A percentile compares a stretch with the other conserved stretches of the same genome.
Conservation (phyloP, 2,113 vertebrate genomes). For the Camelus dromedarius region DNA sequence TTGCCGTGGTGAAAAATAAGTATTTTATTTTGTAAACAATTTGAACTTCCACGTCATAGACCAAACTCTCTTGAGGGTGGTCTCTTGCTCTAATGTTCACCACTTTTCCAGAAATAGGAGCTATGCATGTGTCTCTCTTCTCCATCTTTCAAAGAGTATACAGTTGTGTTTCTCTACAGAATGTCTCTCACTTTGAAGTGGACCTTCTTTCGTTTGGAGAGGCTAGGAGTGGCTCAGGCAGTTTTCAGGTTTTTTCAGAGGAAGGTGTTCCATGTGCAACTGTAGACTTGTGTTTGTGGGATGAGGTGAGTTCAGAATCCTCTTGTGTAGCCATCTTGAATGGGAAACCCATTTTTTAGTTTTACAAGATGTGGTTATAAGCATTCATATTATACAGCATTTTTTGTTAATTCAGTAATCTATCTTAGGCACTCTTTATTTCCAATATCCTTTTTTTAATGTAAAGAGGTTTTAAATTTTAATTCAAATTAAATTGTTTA, state of each 20-base stretch:
- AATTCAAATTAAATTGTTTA: constrained; percentile 5
- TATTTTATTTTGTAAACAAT: constrained; percentile 63
- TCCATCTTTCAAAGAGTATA: background rate
- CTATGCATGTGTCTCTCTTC: background rate
- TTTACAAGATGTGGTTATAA: background rate
- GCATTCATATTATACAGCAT: background rate
- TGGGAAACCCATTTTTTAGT: background rate
- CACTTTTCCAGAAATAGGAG: constrained; percentile 29
- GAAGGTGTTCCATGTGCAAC: too few species aligned
- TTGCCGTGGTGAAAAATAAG: constrained; percentile 34
- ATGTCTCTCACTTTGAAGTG: background rate
- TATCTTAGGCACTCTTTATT: background rate
- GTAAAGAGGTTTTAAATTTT: background rate
- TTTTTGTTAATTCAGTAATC: background rate
- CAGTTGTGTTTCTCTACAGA: constrained; percentile 24
- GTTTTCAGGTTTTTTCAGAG: too few species aligned
- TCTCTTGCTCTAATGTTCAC: constrained; percentile 29
- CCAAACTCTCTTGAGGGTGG: background rate
- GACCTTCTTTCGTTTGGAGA: too few species aligned
- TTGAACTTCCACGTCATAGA: constrained; percentile 34
- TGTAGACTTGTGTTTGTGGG: too few species aligned
- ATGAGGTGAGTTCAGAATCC: too few species aligned
- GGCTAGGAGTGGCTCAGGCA: too few species aligned
- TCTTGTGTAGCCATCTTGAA: too few species aligned
- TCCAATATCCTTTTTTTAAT: background rate